Percentiles rank a stretch among this genome's conserved stretches.
These are phyloP conservation scores for Climacteris rufus DNA, from an alignment of 2,113 vertebrate genomes.

Conservation along the genomic window DNA sequence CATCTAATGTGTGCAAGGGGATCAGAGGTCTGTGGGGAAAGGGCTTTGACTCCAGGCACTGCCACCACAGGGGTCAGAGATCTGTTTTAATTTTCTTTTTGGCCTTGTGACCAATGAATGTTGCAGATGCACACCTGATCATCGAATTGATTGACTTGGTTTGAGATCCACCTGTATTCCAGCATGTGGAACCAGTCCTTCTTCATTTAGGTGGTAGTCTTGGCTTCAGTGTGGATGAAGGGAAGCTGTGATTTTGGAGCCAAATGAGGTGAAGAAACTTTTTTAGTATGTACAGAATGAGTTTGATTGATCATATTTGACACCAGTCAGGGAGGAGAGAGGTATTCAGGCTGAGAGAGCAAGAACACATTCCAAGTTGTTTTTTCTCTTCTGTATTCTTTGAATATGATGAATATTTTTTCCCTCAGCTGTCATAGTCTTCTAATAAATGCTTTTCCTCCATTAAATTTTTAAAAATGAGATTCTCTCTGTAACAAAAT, in stretches of 20 bases:
- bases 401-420: slow-evolving; percentile 8
- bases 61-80: too few species aligned
- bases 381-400: background rate
- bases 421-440: slow-evolving; percentile 5
- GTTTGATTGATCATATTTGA: slow-evolving; percentile 50
- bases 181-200: background rate
- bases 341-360: slow-evolving; percentile 9
- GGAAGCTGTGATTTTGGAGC: background rate
- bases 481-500: slow-evolving; percentile 9
- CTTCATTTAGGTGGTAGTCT: background rate
- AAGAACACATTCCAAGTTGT: slow-evolving; percentile 12
- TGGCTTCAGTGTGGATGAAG: background rate
- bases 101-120: fast-evolving
- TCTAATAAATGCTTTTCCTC: slow-evolving; percentile 37
- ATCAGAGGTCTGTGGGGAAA: too few species aligned
- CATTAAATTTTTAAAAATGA: slow-evolving; percentile 27
- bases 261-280: background rate
- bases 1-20: background rate
- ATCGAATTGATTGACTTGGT: background rate
- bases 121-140: background rate
- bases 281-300: slow-evolving; percentile 26
- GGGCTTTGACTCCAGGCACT: background rate
- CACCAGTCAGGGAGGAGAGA: slow-evolving; percentile 15
- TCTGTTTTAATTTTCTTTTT: background rate
- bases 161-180: background rate